Conservation (phyloP, 2,113 vertebrate genomes). For the Lonchura striata region DNA sequence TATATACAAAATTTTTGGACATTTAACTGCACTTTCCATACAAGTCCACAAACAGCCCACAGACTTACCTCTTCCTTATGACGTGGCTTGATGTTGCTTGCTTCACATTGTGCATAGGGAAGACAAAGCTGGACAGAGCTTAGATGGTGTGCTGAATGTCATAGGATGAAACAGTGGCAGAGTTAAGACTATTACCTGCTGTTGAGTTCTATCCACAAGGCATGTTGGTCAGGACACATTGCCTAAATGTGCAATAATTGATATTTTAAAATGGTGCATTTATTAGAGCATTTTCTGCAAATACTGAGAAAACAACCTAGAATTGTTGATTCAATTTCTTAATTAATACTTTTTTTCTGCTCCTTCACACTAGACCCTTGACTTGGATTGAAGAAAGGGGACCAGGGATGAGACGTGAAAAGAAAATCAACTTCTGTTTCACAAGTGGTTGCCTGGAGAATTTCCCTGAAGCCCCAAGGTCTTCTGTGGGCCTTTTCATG, state of each 20-base stretch:
- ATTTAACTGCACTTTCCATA: neutral
- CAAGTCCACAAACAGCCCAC: neutral
- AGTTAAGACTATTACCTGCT: neutral
- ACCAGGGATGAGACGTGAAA: slow-evolving; percentile 79
- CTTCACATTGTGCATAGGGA: neutral
- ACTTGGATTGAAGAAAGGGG: slow-evolving; percentile 92
- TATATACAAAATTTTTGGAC: neutral
- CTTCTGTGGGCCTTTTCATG: slow-evolving; percentile 86
- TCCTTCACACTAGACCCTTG: slow-evolving; percentile 74
- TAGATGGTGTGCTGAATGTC: neutral
- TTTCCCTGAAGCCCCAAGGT: slow-evolving; percentile 75
- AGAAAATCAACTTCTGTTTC: slow-evolving; percentile 86
- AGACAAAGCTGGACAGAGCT: neutral
- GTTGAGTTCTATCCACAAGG: neutral
- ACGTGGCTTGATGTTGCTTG: neutral
- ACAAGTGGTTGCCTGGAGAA: slow-evolving; percentile 79
- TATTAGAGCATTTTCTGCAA: neutral
- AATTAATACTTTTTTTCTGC: neutral
- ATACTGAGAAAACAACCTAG: neutral
- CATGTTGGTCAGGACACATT: neutral
- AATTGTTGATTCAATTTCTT: neutral
- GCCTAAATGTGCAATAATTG: neutral
- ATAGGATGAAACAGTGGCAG: neutral
- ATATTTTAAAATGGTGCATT: neutral
- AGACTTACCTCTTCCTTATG: neutral